A percentile compares a stretch with the other conserved stretches of the same genome.
phyloP scores from a whole-genome alignment of 2,797 vertebrate species.

The Ibycter americanus region DNA sequence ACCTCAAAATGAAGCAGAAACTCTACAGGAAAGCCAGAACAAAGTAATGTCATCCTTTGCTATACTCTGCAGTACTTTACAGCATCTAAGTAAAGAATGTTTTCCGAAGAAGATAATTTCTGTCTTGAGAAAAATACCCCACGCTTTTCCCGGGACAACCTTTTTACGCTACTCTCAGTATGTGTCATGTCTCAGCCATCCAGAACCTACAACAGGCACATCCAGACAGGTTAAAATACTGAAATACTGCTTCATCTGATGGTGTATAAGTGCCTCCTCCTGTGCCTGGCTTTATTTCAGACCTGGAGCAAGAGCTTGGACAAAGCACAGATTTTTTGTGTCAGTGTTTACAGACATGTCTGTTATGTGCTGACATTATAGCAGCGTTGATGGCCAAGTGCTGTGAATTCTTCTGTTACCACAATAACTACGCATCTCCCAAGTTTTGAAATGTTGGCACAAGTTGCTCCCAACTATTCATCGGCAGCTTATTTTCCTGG shows the following conservation, averaged over 20 bases:
- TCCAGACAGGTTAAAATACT: not conserved
- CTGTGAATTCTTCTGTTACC: not conserved
- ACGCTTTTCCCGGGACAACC: not conserved
- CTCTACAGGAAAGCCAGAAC: not conserved
- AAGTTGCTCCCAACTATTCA: not conserved
- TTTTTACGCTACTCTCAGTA: not conserved
- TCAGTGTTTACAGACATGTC: rapidly evolving
- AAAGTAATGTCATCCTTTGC: not conserved
- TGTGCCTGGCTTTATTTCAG: not conserved
- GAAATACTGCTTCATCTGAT: not conserved
- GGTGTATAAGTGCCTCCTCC: not conserved
- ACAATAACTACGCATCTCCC: not conserved
- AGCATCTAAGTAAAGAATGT: not conserved
- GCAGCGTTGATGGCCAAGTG: not conserved
- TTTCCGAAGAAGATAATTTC: not conserved
- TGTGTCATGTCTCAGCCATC: not conserved
- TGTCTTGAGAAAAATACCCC: not conserved
- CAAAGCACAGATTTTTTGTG: not conserved
- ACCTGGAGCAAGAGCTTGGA: not conserved
- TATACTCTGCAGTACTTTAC: not conserved
- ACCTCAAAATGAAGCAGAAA: not conserved
- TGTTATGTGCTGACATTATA: rapidly evolving
- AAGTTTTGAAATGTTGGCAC: not conserved
- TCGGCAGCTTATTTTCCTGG: not conserved
- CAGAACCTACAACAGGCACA: not conserved